phyloP scores from a whole-genome alignment of 2,888 invertebrate species.

The Drosophila lutescens region DNA sequence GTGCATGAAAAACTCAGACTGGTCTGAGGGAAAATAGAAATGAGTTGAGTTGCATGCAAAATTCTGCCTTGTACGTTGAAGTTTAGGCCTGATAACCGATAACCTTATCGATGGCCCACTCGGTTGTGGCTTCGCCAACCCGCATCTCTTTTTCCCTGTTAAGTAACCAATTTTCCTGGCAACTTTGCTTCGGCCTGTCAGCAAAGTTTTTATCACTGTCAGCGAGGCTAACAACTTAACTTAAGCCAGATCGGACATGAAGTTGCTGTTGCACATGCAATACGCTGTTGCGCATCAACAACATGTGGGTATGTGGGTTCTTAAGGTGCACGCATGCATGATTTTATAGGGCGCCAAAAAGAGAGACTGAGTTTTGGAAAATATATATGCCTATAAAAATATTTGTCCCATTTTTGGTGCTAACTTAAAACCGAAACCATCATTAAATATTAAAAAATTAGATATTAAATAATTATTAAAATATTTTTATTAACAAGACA shows the following conservation, averaged over 20 bases:
- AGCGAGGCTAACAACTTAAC: conserved; percentile 69
- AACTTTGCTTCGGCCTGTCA: conserved; percentile 59
- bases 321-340: conserved; percentile 38
- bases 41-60: background rate
- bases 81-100: conserved; percentile 12
- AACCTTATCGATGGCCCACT: conserved; percentile 26
- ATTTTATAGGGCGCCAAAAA: conserved; percentile 20
- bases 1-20: conserved; percentile 6
- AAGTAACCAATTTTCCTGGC: conserved; percentile 19
- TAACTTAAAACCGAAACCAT: too few species aligned
- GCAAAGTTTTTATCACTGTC: conserved; percentile 75
- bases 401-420: too few species aligned
- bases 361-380: background rate
- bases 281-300: conserved; percentile 32
- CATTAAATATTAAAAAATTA: background rate
- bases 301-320: background rate
- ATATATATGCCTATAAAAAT: too few species aligned
- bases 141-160: conserved; percentile 15
- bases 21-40: background rate
- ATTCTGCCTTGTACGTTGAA: background rate
- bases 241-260: conserved; percentile 44
- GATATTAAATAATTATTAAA: background rate
- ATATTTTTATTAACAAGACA: background rate
- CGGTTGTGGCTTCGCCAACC: background rate
- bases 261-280: conserved; percentile 66